Conservation (phyloP, 2,888 invertebrate genomes). For the Sphaerophoria rueppellii region DNA sequence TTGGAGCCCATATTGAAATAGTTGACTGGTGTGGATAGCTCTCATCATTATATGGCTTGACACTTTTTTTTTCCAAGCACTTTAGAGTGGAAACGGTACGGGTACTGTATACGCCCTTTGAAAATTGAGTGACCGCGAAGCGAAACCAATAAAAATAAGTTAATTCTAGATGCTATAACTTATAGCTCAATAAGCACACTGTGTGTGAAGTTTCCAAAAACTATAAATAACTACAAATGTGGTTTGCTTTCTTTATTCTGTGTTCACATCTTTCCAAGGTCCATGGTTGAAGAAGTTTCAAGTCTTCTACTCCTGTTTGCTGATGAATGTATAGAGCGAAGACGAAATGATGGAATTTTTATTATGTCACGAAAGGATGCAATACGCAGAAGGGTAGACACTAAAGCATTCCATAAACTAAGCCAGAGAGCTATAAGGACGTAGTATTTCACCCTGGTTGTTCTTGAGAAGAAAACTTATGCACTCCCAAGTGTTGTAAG, state of each 20-base stretch:
- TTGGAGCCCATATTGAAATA: too few species aligned
- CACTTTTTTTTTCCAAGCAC: too few species aligned
- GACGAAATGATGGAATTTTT: slow-evolving; percentile 32
- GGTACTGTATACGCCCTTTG: too few species aligned
- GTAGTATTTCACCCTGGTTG: slow-evolving; percentile 38
- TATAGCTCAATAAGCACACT: slow-evolving; percentile 38
- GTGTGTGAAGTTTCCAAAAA: slow-evolving; percentile 29
- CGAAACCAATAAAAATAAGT: background rate
- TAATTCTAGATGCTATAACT: slow-evolving; percentile 37
- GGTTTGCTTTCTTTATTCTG: slow-evolving; percentile 3
- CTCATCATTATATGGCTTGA: too few species aligned
- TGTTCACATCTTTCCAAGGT: slow-evolving; percentile 13
- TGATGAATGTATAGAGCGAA: slow-evolving; percentile 33
- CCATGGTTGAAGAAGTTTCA: slow-evolving; percentile 42
- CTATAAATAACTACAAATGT: slow-evolving; percentile 22
- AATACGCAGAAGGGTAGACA: slow-evolving; percentile 11
- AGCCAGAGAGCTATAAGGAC: background rate
- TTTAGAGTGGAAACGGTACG: too few species aligned
- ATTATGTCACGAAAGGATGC: slow-evolving; percentile 32
- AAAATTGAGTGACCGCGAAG: background rate
- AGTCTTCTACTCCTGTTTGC: slow-evolving; percentile 1
- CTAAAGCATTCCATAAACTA: background rate
- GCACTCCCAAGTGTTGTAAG: slow-evolving; percentile 60
- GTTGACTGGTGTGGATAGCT: too few species aligned
- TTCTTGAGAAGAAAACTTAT: slow-evolving; percentile 49